Percentiles rank a stretch among this genome's conserved stretches.
Conservation (phyloP, 2,113 vertebrate species). For the Carollia perspicillata region DNA sequence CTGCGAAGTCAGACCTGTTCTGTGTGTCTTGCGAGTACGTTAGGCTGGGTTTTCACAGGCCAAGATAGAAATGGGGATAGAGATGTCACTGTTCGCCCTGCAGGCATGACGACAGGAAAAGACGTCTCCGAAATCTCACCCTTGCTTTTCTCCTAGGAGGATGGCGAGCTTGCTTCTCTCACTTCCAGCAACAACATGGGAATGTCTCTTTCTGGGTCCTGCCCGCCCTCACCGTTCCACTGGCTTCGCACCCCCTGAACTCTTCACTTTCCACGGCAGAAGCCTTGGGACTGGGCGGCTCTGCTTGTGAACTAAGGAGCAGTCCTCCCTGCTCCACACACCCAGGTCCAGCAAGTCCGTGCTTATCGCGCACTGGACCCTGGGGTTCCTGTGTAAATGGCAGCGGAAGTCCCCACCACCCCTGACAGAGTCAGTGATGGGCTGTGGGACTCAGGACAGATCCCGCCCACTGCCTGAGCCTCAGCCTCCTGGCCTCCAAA, state of each 20-base stretch:
- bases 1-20: not conserved
- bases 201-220: not conserved
- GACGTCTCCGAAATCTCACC: not conserved
- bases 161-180: not conserved
- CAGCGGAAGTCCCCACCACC: not conserved
- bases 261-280: not conserved
- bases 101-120: conserved; percentile 11
- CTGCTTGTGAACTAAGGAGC: not conserved
- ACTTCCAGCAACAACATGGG: not conserved
- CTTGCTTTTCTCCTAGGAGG: not conserved
- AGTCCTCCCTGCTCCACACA: not conserved
- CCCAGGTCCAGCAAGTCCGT: not conserved
- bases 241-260: not conserved
- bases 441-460: not conserved
- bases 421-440: not conserved
- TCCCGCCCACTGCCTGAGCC: not conserved
- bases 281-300: not conserved
- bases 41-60: not conserved
- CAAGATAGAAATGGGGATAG: not conserved
- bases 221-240: not conserved
- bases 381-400: not conserved
- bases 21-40: not conserved
- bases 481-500: not conserved
- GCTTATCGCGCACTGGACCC: not conserved
- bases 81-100: not conserved